These are phyloP conservation scores for Shinisaurus crocodilurus DNA, from an alignment of 2,113 vertebrate genomes.

Conservation along the genomic window DNA sequence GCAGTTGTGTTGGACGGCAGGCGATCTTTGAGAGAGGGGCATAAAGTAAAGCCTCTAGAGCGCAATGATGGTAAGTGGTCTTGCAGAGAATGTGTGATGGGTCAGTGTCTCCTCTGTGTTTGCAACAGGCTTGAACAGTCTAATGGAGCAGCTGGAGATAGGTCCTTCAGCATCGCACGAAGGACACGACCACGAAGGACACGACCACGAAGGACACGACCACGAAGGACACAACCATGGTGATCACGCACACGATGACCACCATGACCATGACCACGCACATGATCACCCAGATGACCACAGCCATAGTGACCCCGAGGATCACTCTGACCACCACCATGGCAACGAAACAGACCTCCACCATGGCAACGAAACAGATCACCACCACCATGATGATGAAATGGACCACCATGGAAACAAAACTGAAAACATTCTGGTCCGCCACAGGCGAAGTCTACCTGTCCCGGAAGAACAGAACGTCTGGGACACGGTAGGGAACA, in stretches of 20 bases:
- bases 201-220: background rate
- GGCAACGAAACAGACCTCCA: background rate
- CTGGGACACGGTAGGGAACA: slow-evolving; percentile 64
- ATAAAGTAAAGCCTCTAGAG: background rate
- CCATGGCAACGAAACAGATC: background rate
- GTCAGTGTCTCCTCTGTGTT: background rate
- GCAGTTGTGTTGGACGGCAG: background rate
- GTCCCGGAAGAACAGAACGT: fast-evolving
- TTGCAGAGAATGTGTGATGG: background rate
- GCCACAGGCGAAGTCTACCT: background rate
- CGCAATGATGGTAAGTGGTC: background rate
- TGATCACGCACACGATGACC: background rate
- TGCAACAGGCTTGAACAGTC: slow-evolving; percentile 49
- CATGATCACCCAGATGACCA: background rate
- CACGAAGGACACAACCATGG: background rate
- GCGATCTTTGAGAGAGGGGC: background rate
- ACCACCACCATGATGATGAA: background rate
- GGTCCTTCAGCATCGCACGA: background rate
- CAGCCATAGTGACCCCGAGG: background rate
- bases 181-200: background rate
- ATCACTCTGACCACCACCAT: background rate
- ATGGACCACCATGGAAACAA: background rate
- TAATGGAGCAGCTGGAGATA: slow-evolving; percentile 61
- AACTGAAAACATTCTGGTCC: background rate
- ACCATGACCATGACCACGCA: background rate